Evolutionary conservation across 2,888 invertebrate genomes (phyloP), one percentile per base, ranked within the genome.

Genomic region (Tortricodes alternella): DNA sequence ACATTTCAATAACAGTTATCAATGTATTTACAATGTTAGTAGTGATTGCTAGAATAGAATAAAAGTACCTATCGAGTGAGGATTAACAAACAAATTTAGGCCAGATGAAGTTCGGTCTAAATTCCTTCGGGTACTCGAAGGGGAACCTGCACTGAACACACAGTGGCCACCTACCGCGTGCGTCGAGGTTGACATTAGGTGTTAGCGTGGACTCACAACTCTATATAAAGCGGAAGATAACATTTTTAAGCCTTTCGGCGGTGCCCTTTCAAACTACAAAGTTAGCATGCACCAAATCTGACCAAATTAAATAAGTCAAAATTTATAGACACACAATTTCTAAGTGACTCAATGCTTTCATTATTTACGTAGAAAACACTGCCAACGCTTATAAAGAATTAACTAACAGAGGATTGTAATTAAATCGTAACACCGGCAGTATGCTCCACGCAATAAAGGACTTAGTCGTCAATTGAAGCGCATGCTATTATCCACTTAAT

Each of bases 401-500:
- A 9, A 24, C 9, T 15, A 24, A 29, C 27, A 44, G 11, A 29
- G 43, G 23, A 23, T 62, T 62, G 67, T 65, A 72, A 73, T 71
- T 67, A 62, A 62, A 65, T 64, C 65, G 56, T 58, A 64, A 61
- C 62, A 56, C 55, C 65, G 61, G 21, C 29, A 43, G 24, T 48
- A 44, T 37, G 43, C 38, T 46, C 43, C 15, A 19, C 55, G 53
- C 56, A 62, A 58, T 69, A 66, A 63, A 67, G 70, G 64, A 64
- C 59, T 68, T 66, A 66, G 68, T 73, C 71, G 75, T 71, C 73
- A 71, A 79, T 76, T 74, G 67, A 68, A 76, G 66, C 68, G 63
- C 67, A 66, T 73, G 70, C 72, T 76, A 78, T 80, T 78, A 80
- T 68, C 71, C 67, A 74, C 67, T 74, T 79, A 80, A 82, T 80